phyloP scores from a whole-genome alignment of 2,888 invertebrate genomes.

The Nomada ruficornis region DNA sequence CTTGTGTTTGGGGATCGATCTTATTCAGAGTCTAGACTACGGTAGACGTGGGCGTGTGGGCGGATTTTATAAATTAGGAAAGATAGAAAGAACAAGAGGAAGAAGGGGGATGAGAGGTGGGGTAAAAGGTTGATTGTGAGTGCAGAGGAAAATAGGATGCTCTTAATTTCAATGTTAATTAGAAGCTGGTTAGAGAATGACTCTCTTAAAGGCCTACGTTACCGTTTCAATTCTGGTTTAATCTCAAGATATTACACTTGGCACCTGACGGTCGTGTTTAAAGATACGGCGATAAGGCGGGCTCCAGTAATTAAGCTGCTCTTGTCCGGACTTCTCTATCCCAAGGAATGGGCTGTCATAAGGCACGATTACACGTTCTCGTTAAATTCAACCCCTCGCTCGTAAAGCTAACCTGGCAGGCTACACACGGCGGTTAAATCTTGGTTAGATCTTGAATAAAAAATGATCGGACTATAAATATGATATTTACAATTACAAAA shows the following conservation, averaged over 20 bases:
- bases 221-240: constrained; percentile 33
- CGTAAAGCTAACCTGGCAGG: neutral
- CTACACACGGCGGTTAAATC: neutral
- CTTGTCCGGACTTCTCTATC: constrained; percentile 20
- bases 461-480: neutral
- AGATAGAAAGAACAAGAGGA: too few species aligned
- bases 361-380: constrained; percentile 42
- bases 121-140: too few species aligned
- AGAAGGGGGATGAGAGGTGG: too few species aligned
- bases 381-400: constrained; percentile 28
- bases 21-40: too few species aligned
- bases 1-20: neutral
- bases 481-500: constrained; percentile 9
- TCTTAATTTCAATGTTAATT: constrained; percentile 30
- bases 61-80: too few species aligned
- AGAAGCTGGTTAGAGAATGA: constrained; percentile 10
- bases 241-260: constrained; percentile 42
- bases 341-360: constrained; percentile 29
- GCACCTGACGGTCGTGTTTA: constrained; percentile 34
- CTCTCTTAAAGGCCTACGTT: constrained; percentile 18
- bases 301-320: constrained; percentile 40
- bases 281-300: constrained; percentile 39
- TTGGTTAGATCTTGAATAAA: neutral
- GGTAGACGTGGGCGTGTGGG: too few species aligned
- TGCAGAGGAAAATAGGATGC: neutral